phyloP scores from a whole-genome alignment of 2,888 invertebrate species.

The Epicampocera succincta region DNA sequence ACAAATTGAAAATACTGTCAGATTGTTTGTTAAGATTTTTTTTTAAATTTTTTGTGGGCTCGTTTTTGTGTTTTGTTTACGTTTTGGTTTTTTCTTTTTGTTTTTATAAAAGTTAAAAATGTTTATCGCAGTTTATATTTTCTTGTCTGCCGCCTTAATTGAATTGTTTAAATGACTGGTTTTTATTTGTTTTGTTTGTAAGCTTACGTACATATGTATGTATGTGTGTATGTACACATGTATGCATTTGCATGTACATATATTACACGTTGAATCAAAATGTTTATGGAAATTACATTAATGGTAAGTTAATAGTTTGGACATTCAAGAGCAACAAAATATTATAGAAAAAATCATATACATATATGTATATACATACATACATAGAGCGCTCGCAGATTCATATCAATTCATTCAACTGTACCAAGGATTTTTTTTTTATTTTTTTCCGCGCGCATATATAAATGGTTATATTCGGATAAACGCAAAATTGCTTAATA shows the following conservation, averaged over 20 bases:
- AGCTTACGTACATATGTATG: not conserved
- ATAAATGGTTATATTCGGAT: no score
- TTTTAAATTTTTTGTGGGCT: not conserved
- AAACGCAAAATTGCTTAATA: no score
- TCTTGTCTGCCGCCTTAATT: slow-evolving; percentile 52
- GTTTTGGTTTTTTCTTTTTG: not conserved
- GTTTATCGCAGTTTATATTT: slow-evolving; percentile 31
- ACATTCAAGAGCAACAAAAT: slow-evolving; percentile 42
- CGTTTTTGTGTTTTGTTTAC: slow-evolving; percentile 11
- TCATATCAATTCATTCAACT: no score
- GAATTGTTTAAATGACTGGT: slow-evolving; percentile 45
- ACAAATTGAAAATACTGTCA: slow-evolving; percentile 30
- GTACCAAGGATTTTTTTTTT: no score
- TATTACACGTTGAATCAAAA: no score
- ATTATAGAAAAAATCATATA: slow-evolving; percentile 8
- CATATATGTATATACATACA: not conserved
- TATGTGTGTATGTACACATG: not conserved
- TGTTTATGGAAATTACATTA: slow-evolving; percentile 41
- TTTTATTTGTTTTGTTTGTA: slow-evolving; percentile 31
- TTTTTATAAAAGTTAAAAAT: slow-evolving; percentile 39
- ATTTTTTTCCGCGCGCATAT: no score
- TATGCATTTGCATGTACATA: not conserved
- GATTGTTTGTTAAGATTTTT: slow-evolving; percentile 30
- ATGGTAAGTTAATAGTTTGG: slow-evolving; percentile 47
- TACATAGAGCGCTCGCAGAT: no score